Conservation (phyloP, 2,888 invertebrate species). For the Iphiclides podalirius region DNA sequence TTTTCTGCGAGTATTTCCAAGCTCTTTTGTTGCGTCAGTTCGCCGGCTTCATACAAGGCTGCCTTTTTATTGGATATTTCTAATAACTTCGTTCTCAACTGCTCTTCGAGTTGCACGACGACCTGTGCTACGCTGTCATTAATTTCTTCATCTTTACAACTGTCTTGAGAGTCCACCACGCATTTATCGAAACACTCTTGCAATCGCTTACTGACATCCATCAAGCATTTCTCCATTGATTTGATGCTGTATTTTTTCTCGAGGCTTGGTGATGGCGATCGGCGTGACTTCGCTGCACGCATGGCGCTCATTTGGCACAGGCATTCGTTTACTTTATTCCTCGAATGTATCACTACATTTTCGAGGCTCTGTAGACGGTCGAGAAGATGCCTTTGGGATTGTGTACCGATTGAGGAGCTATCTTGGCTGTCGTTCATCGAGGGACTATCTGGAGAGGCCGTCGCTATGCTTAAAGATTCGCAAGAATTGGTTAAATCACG, state of each 20-base stretch:
- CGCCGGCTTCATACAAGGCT: slow-evolving; percentile 82
- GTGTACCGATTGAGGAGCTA: slow-evolving; percentile 63
- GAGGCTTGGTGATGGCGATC: slow-evolving; percentile 83
- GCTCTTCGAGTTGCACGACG: slow-evolving; percentile 83
- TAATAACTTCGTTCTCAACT: slow-evolving; percentile 84
- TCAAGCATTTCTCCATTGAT: slow-evolving; percentile 82
- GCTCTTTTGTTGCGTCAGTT: slow-evolving; percentile 84
- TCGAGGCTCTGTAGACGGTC: slow-evolving; percentile 82
- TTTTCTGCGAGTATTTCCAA: slow-evolving; percentile 88
- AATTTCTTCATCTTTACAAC: slow-evolving; percentile 45
- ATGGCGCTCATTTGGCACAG: slow-evolving; percentile 82
- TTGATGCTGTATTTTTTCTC: slow-evolving; percentile 82
- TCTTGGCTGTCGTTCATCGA: slow-evolving; percentile 50
- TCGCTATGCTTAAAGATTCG: slow-evolving; percentile 75
- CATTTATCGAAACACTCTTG: slow-evolving; percentile 81
- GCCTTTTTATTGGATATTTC: slow-evolving; percentile 85
- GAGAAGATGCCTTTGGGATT: slow-evolving; percentile 75
- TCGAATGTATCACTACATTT: slow-evolving; percentile 81
- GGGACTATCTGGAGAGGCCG: slow-evolving; percentile 61
- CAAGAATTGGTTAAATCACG: slow-evolving; percentile 76
- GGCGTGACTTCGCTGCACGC: slow-evolving; percentile 81
- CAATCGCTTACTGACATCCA: slow-evolving; percentile 82
- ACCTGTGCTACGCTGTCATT: slow-evolving; percentile 80
- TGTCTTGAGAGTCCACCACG: slow-evolving; percentile 70
- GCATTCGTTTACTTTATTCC: slow-evolving; percentile 85